Evolutionary conservation across 2,888 invertebrate species (phyloP), one percentile per base, ranked within the genome.

Genomic region (Phyllotreta striolata): DNA sequence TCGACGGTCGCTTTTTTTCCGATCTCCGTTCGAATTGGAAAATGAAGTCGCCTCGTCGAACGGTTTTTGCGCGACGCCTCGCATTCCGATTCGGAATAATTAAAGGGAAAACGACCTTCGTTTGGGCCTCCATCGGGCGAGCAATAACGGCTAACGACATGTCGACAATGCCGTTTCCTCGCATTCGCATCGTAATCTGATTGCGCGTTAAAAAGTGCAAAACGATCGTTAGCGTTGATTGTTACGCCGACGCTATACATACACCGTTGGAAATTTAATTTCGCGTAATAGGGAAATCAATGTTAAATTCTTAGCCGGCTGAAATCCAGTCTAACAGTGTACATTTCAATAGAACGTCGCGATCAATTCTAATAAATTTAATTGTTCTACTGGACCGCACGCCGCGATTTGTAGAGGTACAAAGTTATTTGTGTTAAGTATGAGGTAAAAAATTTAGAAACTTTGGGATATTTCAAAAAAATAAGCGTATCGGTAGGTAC

Each of bases 191-290:
- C 67, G 72, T 73, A 73, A 74, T 73, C 74, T 73, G 73, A 71
- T 70, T 68, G 73, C 70, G 66, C 73, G 73, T 74, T 74, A 74
- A 74, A 74, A 74, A 73, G 73, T 74, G 73, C 70, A 71, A 71
- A 73, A 67, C 66, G 73, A 68, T 72, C 74, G 72, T 75, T 75
- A 73, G 68, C 64, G 72, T 69, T 73, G 72, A 74, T 75, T 73
- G 74, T 73, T 72, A 71, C 67, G 66, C 67, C 67, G 64, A 67
- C n/a, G n/a, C n/a, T n/a, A n/a, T n/a, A n/a, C n/a, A n/a, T n/a
- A n/a, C n/a, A n/a, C n/a, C n/a, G n/a, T n/a, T n/a, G n/a, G n/a
- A n/a, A n/a, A n/a, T n/a, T n/a, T n/a, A n/a, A n/a, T n/a, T n/a
- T n/a, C n/a, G n/a, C n/a, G n/a, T n/a, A n/a, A n/a, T n/a, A n/a